phyloP scores from a whole-genome alignment of 2,888 invertebrate genomes.

The Acronicta leporina region DNA sequence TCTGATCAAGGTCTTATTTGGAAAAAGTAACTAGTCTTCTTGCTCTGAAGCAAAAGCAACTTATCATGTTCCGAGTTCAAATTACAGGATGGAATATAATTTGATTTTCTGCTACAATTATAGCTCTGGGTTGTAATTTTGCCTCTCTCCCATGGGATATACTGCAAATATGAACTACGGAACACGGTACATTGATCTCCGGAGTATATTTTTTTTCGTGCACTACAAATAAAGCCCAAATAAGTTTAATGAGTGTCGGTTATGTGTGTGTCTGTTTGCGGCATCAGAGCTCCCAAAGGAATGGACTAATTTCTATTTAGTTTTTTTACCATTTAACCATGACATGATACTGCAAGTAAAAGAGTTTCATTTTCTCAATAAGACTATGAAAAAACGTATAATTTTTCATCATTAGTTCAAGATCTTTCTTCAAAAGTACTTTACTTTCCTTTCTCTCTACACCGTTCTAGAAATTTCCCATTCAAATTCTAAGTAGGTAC shows the following conservation, averaged over 20 bases:
- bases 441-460: background rate
- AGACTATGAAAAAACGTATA: too few species aligned
- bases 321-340: too few species aligned
- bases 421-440: background rate
- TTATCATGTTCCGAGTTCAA: constrained; percentile 14
- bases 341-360: too few species aligned
- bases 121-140: constrained; percentile 33
- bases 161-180: constrained; percentile 1
- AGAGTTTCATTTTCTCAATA: too few species aligned
- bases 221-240: too few species aligned
- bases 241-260: too few species aligned
- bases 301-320: too few species aligned
- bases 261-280: too few species aligned
- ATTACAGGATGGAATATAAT: constrained; percentile 32
- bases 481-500: background rate
- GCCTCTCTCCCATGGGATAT: constrained; percentile 18
- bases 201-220: too few species aligned
- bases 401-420: too few species aligned
- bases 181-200: background rate
- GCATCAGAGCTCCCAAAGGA: too few species aligned
- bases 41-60: constrained; percentile 5
- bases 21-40: constrained; percentile 16
- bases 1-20: constrained; percentile 5
- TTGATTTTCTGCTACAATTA: constrained; percentile 49
- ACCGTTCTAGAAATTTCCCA: background rate